Evolutionary conservation across 2,113 vertebrate genomes (phyloP), one percentile per base, ranked within the genome.

Genomic region (Baryphthengus martii): DNA sequence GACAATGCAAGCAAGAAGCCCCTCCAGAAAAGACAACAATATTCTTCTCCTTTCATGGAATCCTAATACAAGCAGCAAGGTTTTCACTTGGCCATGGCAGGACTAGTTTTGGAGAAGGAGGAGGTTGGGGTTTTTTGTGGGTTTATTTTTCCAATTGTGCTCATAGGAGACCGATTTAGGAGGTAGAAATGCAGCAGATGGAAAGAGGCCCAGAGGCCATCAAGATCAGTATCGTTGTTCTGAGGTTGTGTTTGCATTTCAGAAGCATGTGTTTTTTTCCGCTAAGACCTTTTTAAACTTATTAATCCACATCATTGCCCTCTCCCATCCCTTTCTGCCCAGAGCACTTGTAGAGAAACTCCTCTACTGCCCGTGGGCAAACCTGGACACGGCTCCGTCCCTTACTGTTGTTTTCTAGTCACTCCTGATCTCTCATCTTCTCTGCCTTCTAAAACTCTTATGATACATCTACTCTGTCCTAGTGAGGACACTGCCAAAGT

Each of bases 111-210:
- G 49, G 40, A 75, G 17, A 24, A 62, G 10, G 10, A 31, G 14
- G 31, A n/a, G 4, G 5, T 6, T 47, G 25, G 11, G 8, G 13
- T 0, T 2, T 24, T 29, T 23, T 47, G 11, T 31, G 28, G 26
- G 25, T 24, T 26, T 16, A 83, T 62, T n/a, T 68, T 35, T 35
- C 6, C 14, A 37, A 11, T 23, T 59, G 17, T 56, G 68, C 42
- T 71, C 17, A 73, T 10, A 7, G 24, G 35, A 80, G 25, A 2
- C 15, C 2, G 3, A 16, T 58, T 39, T 42, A 65, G 37, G 21
- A 77, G 18, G 5, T 58, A 74, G 71, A 95, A 94, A 81, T 71
- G 45, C 37, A 73, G 76, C 87, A 79, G 55, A 61, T 63, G 59
- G 89, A 66, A 71, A 35, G n/a, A 59, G 67, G 44, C 67, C 75